Conservation (phyloP, 1,140 invertebrate genomes). For the Helicoverpa zea region DNA sequence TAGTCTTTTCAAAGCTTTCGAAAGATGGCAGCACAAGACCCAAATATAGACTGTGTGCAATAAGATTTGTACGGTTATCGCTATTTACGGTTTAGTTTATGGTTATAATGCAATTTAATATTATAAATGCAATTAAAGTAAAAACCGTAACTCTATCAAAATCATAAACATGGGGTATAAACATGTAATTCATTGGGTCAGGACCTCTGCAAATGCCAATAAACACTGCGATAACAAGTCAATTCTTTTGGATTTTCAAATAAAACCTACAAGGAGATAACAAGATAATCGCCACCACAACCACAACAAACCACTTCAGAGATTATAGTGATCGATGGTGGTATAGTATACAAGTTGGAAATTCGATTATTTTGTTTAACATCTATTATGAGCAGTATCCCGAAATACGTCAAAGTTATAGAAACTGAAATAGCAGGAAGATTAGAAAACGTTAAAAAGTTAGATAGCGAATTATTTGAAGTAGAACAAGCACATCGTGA, state of each 20-base stretch:
- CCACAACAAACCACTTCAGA: conserved; percentile 50
- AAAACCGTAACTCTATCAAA: too few species aligned
- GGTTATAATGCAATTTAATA: neutral
- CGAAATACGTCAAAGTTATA: conserved; percentile 77
- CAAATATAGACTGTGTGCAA: conserved; percentile 45
- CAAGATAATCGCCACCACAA: conserved; percentile 56
- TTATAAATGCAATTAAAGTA: too few species aligned
- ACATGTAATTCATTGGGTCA: too few species aligned
- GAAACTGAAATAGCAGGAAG: conserved; percentile 65
- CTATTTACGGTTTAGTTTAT: conserved; percentile 24
- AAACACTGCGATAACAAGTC: neutral
- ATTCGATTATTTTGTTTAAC: neutral
- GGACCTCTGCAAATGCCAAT: too few species aligned
- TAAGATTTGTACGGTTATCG: neutral
- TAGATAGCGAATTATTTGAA: conserved; percentile 70
- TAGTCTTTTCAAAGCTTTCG: conserved; percentile 33
- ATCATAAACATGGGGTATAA: too few species aligned
- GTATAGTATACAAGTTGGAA: too few species aligned
- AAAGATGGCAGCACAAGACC: conserved; percentile 63
- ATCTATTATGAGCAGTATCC: conserved; percentile 32
- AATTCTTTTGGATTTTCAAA: too few species aligned
- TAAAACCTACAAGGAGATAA: neutral
- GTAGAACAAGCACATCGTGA: conserved; percentile 71
- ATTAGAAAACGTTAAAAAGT: conserved; percentile 68
- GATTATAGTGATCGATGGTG: conserved; percentile 9